Evolutionary conservation across 2,888 invertebrate species (phyloP), one percentile per base, ranked within the genome.

Genomic region (Antitype chi): DNA sequence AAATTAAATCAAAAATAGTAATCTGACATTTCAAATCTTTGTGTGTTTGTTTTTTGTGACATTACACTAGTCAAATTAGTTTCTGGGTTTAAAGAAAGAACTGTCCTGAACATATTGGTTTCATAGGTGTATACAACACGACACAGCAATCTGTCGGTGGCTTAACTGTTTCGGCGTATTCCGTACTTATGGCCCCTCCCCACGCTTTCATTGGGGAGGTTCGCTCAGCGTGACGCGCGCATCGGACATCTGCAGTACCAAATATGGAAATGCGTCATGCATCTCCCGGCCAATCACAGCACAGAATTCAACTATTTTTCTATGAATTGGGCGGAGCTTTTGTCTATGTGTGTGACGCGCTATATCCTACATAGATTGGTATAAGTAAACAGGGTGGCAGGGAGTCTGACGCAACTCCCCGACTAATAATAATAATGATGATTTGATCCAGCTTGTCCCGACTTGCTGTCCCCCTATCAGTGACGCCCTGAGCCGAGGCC

Each of bases 321-420:
- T 68, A 76, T 68, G 74, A 67, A 49, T 49, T 59, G 79, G 76
- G 76, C 79, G 79, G 79, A n/a, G 76, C 49, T 32, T 20, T 57
- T 49, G 23, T 17, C 25, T 32, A 4, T 32, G 32, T 32, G 20
- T 47, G 43, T 53, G 53, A 74, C 8, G 17, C 23, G 17, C 38
- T 25, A 25, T 59, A 23, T 6, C 28, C 28, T 28, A 28, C 2
- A 72, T 68, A n/a, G 38, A 38, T 52, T 52, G 32, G 15, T 52
- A 38, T 17, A 23, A 11, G 23, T 32, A 8, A 11, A 47, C 43
- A 47, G 43, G 11, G 11, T 47, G 43, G 43, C 43, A 47, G 43
- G 43, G 1, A 47, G 43, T 11, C 6, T 47, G 43, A 9, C 43
- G 43, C 43, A n/a, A n/a, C n/a, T n/a, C n/a, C n/a, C n/a, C n/a